These are phyloP conservation scores for Drosophila cardini DNA, from an alignment of 1,140 invertebrate genomes.

Conservation along the genomic window DNA sequence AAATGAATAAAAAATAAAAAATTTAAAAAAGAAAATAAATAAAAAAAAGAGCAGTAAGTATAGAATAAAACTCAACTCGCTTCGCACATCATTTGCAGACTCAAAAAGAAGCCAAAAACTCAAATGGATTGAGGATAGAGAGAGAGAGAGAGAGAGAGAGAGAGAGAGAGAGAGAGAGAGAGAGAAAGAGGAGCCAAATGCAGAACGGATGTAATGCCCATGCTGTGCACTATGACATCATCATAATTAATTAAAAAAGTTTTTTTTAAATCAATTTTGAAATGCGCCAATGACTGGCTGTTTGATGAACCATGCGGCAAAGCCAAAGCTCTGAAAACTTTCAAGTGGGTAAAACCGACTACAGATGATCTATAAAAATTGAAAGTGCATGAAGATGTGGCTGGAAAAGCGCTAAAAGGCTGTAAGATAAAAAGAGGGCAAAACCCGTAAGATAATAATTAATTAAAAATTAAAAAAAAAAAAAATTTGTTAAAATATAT, in stretches of 20 bases:
- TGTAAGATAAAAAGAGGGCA: not conserved
- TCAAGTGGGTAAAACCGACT: not conserved
- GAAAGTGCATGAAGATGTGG: too few relatives aligned
- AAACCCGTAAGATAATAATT: not conserved
- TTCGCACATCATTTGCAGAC: conserved; percentile 80
- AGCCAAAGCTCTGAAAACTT: conserved; percentile 16
- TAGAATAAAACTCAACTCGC: conserved; percentile 35
- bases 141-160: conserved; percentile 1
- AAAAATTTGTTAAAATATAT: too few relatives aligned
- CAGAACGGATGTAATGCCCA: conserved; percentile 19
- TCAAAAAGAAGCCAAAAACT: conserved; percentile 72
- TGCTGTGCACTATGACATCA: conserved; percentile 65
- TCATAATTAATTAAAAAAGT: conserved; percentile 83
- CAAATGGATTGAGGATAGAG: conserved; percentile 56
- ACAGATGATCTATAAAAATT: conserved; percentile 5
- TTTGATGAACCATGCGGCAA: conserved; percentile 73
- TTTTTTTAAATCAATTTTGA: conserved; percentile 80
- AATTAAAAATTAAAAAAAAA: too few relatives aligned
- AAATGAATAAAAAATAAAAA: conserved; percentile 80
- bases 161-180: conserved; percentile 6
- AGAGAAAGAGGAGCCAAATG: conserved; percentile 11
- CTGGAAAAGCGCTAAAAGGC: not conserved
- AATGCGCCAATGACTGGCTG: conserved; percentile 74
- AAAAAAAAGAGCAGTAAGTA: conserved; percentile 45
- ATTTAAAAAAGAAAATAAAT: too few relatives aligned